Conservation (phyloP, 2,888 invertebrate species). For the Parnassius apollo region DNA sequence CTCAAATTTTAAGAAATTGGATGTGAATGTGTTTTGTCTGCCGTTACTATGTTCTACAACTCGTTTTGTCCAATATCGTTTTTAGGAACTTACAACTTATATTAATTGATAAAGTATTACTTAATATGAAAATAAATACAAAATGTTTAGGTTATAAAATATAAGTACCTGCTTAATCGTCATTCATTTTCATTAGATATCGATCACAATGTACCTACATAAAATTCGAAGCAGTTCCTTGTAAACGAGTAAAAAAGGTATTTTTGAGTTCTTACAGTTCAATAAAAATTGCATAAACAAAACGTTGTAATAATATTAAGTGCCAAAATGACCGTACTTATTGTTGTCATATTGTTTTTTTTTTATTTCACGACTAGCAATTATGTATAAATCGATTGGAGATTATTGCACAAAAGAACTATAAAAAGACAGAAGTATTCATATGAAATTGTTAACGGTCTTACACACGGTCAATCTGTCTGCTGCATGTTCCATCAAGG, state of each 20-base stretch:
- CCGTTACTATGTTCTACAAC: too few relatives aligned
- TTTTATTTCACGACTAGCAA: constrained; percentile 34
- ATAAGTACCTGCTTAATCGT: not conserved
- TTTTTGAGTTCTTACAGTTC: constrained; percentile 6
- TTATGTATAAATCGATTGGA: not conserved
- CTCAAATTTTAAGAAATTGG: too few relatives aligned
- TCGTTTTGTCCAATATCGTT: too few relatives aligned
- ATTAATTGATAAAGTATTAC: too few relatives aligned
- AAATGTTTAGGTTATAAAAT: too few relatives aligned
- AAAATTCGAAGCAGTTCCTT: constrained; percentile 3
- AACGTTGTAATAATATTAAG: constrained; percentile 12
- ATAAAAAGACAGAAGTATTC: too few relatives aligned
- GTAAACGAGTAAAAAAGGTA: not conserved
- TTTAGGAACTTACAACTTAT: too few relatives aligned
- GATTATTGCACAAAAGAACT: not conserved
- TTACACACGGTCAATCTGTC: too few relatives aligned
- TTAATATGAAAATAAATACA: too few relatives aligned
- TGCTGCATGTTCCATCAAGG: too few relatives aligned
- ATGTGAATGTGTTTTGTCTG: too few relatives aligned
- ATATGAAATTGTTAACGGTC: too few relatives aligned
- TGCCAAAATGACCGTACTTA: constrained; percentile 5
- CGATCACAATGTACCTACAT: not conserved
- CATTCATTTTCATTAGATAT: not conserved
- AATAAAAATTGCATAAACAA: constrained; percentile 16
- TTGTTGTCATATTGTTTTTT: constrained; percentile 3